Evolutionary conservation across 2,113 vertebrate genomes (phyloP).

Genomic region (Chionis minor): DNA sequence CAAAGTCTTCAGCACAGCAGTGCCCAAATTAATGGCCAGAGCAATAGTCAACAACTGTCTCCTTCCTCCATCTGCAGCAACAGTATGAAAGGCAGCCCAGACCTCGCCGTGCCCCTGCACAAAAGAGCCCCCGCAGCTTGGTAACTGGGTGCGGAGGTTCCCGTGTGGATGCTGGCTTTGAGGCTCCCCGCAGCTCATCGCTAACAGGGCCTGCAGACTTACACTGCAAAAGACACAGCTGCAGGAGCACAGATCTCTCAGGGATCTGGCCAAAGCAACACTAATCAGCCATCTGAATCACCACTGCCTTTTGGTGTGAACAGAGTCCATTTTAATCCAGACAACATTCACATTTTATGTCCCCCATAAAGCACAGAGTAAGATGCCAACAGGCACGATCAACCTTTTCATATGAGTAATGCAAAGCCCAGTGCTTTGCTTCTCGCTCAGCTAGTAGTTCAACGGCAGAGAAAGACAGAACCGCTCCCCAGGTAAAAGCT

Average conservation of each 20-base stretch:
- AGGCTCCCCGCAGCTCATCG: not conserved
- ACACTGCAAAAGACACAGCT: not conserved
- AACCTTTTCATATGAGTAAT: not conserved
- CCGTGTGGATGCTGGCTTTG: not conserved
- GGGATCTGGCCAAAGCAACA: not conserved
- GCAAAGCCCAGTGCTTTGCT: not conserved
- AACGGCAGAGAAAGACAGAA: not conserved
- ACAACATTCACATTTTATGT: not conserved
- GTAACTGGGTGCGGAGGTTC: not conserved
- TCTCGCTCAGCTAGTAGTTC: not conserved
- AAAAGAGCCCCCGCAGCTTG: not conserved
- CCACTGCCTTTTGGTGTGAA: not conserved
- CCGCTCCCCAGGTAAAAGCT: not conserved
- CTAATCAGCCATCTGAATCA: not conserved
- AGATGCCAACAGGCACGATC: not conserved
- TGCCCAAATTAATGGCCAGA: conserved; percentile 16
- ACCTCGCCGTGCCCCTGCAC: not conserved
- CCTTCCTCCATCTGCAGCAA: not conserved
- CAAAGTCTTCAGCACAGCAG: conserved; percentile 5
- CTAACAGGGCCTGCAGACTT: not conserved
- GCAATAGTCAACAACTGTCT: not conserved
- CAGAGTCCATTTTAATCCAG: not conserved
- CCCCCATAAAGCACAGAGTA: not conserved
- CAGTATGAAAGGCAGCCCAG: not conserved
- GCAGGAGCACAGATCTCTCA: not conserved